A percentile compares a stretch with the other conserved stretches of the same genome.
Evolutionary conservation across 2,888 invertebrate species (phyloP).

Genomic region (Cosmia trapezina): DNA sequence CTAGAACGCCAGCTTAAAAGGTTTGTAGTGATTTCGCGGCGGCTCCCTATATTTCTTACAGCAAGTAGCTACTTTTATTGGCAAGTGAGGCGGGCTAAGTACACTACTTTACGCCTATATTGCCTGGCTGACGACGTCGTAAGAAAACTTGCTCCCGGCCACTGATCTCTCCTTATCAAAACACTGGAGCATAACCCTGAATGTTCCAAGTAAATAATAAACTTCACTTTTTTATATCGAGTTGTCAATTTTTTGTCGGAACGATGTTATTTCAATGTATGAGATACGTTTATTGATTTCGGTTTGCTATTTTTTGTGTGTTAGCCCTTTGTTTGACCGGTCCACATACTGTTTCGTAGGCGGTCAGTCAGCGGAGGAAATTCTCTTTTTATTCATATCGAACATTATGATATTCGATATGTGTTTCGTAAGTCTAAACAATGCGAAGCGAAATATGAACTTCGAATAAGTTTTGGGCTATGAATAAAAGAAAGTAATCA

Average conservation of each 20-base stretch:
- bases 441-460: constrained; percentile 27
- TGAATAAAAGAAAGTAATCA: not conserved
- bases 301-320: constrained; percentile 60
- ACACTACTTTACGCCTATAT: constrained; percentile 73
- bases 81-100: constrained; percentile 72
- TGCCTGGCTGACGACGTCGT: constrained; percentile 63
- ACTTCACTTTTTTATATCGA: constrained; percentile 57
- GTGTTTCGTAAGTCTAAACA: constrained; percentile 43
- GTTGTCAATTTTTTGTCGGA: constrained; percentile 58
- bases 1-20: constrained; percentile 64
- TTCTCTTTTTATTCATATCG: constrained; percentile 43
- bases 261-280: constrained; percentile 52
- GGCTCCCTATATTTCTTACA: constrained; percentile 64
- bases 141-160: constrained; percentile 70
- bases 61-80: constrained; percentile 70
- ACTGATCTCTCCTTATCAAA: constrained; percentile 72
- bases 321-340: constrained; percentile 58
- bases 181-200: constrained; percentile 63
- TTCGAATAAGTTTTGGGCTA: constrained; percentile 4
- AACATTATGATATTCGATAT: constrained; percentile 50
- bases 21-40: constrained; percentile 65
- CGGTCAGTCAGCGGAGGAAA: constrained; percentile 29
- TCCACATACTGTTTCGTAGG: constrained; percentile 53
- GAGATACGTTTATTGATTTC: constrained; percentile 61
- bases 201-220: constrained; percentile 59